phyloP scores from a whole-genome alignment of 2,888 invertebrate species.

The Parthenolecanium corni region DNA sequence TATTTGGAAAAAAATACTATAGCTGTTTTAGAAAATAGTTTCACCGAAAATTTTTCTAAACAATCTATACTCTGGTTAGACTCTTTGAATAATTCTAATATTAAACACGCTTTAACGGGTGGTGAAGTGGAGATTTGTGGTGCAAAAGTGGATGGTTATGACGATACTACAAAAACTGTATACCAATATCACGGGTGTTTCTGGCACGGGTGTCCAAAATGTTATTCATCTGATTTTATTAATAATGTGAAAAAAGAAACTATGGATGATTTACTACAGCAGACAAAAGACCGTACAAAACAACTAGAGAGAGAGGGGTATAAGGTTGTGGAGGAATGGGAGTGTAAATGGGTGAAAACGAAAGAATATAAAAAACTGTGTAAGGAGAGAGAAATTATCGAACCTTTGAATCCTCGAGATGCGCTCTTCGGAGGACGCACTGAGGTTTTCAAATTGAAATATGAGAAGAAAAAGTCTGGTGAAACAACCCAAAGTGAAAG shows the following conservation, averaged over 20 bases:
- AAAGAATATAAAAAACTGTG: constrained; percentile 2
- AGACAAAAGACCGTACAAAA: constrained; percentile 27
- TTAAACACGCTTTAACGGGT: constrained; percentile 32
- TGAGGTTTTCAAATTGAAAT: too few relatives aligned
- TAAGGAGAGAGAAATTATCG: constrained; percentile 18
- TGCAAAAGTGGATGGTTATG: constrained; percentile 23
- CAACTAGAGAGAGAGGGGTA: constrained; percentile 18
- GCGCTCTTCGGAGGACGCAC: too few relatives aligned
- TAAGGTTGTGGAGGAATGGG: too few relatives aligned
- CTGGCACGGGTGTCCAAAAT: too few relatives aligned
- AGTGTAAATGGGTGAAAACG: too few relatives aligned
- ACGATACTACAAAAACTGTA: constrained; percentile 9
- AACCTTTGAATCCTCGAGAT: constrained; percentile 31
- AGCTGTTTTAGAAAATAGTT: not conserved
- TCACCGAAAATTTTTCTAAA: constrained; percentile 30
- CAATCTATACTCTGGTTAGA: constrained; percentile 31
- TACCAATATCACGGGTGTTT: constrained; percentile 22
- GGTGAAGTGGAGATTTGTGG: constrained; percentile 30
- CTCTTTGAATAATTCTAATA: constrained; percentile 25
- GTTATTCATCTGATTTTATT: too few relatives aligned
- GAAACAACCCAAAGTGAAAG: constrained; percentile 33
- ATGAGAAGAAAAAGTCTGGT: constrained; percentile 32
- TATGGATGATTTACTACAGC: constrained; percentile 23
- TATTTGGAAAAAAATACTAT: constrained; percentile 11
- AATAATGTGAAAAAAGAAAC: constrained; percentile 18